Percentiles rank a stretch among this genome's conserved stretches.
phyloP scores from a whole-genome alignment of 2,113 vertebrate species.

The Brachypodius melanocephalos region DNA sequence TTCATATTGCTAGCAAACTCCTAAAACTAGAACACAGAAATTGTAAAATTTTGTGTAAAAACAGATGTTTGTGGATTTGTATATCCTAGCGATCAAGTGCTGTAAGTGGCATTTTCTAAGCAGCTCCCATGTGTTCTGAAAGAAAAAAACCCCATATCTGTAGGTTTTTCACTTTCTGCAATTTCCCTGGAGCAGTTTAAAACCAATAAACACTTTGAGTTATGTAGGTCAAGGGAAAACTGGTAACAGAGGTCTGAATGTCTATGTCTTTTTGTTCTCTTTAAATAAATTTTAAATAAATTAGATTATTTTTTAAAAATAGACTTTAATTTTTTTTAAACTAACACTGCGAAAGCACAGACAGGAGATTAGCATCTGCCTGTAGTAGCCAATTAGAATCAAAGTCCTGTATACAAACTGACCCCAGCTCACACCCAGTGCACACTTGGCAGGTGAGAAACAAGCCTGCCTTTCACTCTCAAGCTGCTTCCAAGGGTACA shows the following conservation, averaged over 20 bases:
- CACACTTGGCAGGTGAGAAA: neutral
- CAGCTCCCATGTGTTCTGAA: neutral
- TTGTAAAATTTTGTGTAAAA: neutral
- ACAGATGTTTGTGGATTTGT: neutral
- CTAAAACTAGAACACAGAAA: neutral
- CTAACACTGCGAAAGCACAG: neutral
- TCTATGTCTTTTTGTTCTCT: neutral
- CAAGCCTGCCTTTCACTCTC: neutral
- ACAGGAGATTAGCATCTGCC: neutral
- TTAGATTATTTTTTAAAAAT: neutral
- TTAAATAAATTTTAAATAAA: neutral
- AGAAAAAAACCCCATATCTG: fast-evolving
- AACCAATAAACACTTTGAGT: neutral
- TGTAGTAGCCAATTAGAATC: neutral
- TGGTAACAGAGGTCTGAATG: neutral
- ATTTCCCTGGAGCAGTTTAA: neutral
- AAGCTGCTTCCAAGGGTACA: neutral
- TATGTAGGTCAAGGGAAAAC: neutral
- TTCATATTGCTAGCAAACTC: neutral
- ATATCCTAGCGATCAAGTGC: neutral
- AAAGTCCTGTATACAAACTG: neutral
- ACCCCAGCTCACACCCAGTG: neutral
- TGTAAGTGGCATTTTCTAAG: neutral
- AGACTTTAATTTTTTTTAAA: neutral
- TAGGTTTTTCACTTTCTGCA: neutral